Percentiles rank a stretch among this genome's conserved stretches.
Conservation (phyloP, 2,888 invertebrate species). For the Luperina testacea region DNA sequence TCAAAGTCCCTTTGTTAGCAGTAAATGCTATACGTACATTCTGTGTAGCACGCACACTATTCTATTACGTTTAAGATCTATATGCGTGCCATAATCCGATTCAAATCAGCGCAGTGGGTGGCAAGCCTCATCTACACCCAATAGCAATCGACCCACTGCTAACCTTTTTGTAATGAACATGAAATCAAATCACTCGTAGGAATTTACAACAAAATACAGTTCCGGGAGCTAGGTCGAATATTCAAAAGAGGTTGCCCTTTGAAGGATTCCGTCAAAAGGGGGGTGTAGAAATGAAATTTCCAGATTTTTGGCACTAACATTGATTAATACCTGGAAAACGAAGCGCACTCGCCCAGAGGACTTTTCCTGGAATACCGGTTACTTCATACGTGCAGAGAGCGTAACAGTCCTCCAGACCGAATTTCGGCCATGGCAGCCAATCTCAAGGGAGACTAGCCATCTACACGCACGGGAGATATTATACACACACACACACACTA, state of each 20-base stretch:
- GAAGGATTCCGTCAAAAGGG: neutral
- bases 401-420: neutral
- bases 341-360: neutral
- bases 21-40: conserved; percentile 21
- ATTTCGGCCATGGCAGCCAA: neutral
- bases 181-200: conserved; percentile 58
- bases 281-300: neutral
- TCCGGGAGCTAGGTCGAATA: conserved; percentile 42
- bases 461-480: too few relatives aligned
- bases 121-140: conserved; percentile 76
- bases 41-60: conserved; percentile 39
- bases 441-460: too few relatives aligned
- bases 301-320: neutral
- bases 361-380: neutral
- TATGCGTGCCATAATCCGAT: conserved; percentile 74
- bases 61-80: conserved; percentile 54
- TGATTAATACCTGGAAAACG: conserved; percentile 5
- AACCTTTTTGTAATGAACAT: conserved; percentile 63
- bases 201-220: conserved; percentile 51
- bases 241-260: neutral
- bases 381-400: too few relatives aligned
- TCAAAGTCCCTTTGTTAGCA: conserved; percentile 34
- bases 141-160: conserved; percentile 75
- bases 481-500: too few relatives aligned
- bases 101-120: conserved; percentile 78